phyloP scores from a whole-genome alignment of 2,888 invertebrate genomes.

The Elysia crispata region DNA sequence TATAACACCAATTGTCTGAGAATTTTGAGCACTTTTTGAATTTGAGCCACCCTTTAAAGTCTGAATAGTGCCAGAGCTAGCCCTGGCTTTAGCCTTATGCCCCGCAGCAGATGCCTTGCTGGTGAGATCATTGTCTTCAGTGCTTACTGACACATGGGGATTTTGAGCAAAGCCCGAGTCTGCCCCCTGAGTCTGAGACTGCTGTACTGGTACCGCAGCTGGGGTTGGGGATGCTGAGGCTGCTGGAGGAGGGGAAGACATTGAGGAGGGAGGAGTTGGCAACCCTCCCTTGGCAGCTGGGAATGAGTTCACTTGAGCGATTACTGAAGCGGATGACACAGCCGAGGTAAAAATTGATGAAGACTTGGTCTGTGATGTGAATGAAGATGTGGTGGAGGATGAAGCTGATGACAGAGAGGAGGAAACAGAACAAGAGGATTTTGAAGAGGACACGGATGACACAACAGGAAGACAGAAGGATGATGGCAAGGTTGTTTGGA shows the following conservation, averaged over 20 bases:
- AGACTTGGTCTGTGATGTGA: background rate
- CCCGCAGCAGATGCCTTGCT: too few species aligned
- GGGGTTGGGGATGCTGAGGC: slow-evolving; percentile 48
- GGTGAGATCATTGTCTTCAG: too few species aligned
- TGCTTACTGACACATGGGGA: too few species aligned
- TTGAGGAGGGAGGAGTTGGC: slow-evolving; percentile 24
- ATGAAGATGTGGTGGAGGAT: background rate
- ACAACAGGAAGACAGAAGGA: too few species aligned
- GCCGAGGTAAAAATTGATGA: background rate
- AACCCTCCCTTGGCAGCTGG: background rate
- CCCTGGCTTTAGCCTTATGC: too few species aligned
- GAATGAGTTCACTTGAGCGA: background rate
- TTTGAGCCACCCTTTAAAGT: too few species aligned
- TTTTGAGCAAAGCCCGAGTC: background rate
- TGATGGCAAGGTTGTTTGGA: too few species aligned
- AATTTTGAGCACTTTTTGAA: too few species aligned
- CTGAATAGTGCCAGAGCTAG: too few species aligned
- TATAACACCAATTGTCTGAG: too few species aligned
- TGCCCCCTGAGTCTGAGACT: slow-evolving; percentile 46
- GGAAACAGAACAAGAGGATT: background rate
- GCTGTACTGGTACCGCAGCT: slow-evolving; percentile 48
- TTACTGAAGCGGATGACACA: background rate
- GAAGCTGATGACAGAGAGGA: background rate
- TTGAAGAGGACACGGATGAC: too few species aligned
- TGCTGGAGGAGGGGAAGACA: slow-evolving; percentile 46